Base-by-base conservation (phyloP, 2,888 invertebrate genomes). In the Listrodromus nycthemerus region DNA sequence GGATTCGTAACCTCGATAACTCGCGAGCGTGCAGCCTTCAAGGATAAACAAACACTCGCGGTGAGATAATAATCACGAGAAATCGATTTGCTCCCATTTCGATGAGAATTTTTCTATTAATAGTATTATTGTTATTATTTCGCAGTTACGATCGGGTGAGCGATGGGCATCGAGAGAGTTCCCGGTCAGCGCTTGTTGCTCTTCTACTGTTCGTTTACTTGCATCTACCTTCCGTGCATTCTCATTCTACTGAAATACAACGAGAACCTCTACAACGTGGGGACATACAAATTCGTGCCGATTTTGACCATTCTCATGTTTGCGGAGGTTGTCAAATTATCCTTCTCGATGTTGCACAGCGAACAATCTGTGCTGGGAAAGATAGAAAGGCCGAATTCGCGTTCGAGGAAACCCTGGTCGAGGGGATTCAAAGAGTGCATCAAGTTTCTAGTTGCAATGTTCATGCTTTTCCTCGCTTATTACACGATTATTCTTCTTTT, bases 401-500 rank as follows among this genome's bases (percentile, higher is more conserved):
- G 83, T 19, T 89, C 90, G 5, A 95, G 94, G 89, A 95, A 94
- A 87, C 90, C 93, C 16, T 94, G 91, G 88, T 93, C 93, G 76
- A 94, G 92, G 82, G 93, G 92, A 88, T 88, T 94, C 0, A 94
- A 94, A 65, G 95, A 95, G 83, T 89, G 94, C 8, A 82, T 95
- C 7, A 96, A 95, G 90, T 94, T 94, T 78, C 82, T 93, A 0
- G 86, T 94, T 5, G 93, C 94, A 65, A 89, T 95, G 1, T 85
- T 94, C 0, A 91, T 94, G 37, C 94, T 95, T 33, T 93, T 94
- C 55, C 91, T 94, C 52, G 89, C 95, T 76, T 96, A 95, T 90
- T 96, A 96, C 87, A 85, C 95, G 3, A 93, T 95, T 5, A 95
- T 96, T 21, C 95, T 97, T 69, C 88, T 96, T 69, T 96, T 96